Conservation (phyloP, 2,113 vertebrate species). For the Pygoscelis antarcticus region DNA sequence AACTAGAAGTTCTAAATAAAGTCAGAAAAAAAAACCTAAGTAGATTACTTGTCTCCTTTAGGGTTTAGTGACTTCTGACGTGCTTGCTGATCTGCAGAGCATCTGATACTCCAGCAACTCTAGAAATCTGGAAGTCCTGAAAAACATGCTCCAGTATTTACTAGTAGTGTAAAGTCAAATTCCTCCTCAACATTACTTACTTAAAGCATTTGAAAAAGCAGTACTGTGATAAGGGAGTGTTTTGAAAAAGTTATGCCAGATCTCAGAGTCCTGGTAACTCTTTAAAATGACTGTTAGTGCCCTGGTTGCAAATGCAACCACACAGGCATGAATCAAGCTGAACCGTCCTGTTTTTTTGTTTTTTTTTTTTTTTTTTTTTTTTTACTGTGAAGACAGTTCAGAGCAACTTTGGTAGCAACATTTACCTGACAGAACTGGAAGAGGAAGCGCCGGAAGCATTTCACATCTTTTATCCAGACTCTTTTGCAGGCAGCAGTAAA, state of each 20-base stretch:
- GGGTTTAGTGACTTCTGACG: not conserved
- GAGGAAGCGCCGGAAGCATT: not conserved
- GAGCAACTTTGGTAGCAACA: not conserved
- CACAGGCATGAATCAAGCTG: not conserved
- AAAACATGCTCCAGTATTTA: not conserved
- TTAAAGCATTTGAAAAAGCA: not conserved
- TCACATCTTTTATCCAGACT: not conserved
- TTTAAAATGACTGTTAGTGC: not conserved
- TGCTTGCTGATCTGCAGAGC: not conserved
- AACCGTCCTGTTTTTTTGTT: not conserved
- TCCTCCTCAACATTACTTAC: not conserved
- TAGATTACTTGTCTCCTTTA: slow-evolving; percentile 21
- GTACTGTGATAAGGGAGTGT: not conserved
- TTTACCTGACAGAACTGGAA: not conserved
- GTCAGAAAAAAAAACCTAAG: slow-evolving; percentile 3
- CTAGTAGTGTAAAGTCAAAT: not conserved
- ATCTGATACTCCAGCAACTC: not conserved
- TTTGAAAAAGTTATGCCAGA: not conserved
- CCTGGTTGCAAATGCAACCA: not conserved
- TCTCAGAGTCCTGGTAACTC: not conserved
- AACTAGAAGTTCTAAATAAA: slow-evolving; percentile 11
- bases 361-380: not conserved
- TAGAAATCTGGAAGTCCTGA: not conserved
- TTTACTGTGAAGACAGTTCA: not conserved
- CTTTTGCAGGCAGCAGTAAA: not conserved